Conservation (phyloP, 1,140 invertebrate genomes). For the Parasteatoda tepidariorum region DNA sequence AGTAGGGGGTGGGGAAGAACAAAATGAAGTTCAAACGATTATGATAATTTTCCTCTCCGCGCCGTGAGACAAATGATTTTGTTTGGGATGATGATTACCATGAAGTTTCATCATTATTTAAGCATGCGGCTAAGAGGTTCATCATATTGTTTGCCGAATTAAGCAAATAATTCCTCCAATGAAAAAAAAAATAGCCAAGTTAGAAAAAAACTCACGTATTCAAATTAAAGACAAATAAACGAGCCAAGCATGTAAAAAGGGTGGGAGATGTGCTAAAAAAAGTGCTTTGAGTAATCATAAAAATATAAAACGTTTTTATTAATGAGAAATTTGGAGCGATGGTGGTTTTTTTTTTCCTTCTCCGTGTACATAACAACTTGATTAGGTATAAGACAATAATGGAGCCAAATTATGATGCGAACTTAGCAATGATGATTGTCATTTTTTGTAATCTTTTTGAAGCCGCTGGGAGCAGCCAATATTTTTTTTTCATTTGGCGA, state of each 20-base stretch:
- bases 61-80: constrained; percentile 51
- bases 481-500: constrained; percentile 18
- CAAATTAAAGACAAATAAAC: constrained; percentile 61
- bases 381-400: constrained; percentile 55
- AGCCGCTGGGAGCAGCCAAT: constrained; percentile 1
- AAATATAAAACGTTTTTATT: constrained; percentile 57
- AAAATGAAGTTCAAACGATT: constrained; percentile 3
- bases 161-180: constrained; percentile 50
- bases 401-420: constrained; percentile 34
- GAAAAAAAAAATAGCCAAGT: neutral
- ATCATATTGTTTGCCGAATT: constrained; percentile 59
- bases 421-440: constrained; percentile 17
- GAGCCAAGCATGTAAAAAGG: neutral
- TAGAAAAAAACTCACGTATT: constrained; percentile 33
- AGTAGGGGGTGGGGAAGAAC: neutral
- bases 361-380: constrained; percentile 18
- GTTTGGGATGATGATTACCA: constrained; percentile 51
- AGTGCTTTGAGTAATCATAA: constrained; percentile 11
- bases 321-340: constrained; percentile 56
- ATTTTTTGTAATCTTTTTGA: neutral
- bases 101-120: constrained; percentile 48
- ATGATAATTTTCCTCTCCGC: constrained; percentile 42
- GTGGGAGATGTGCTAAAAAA: constrained; percentile 3
- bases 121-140: constrained; percentile 37
- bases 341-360: constrained; percentile 16